phyloP scores from a whole-genome alignment of 2,888 invertebrate species.

The Lithosia quadra region DNA sequence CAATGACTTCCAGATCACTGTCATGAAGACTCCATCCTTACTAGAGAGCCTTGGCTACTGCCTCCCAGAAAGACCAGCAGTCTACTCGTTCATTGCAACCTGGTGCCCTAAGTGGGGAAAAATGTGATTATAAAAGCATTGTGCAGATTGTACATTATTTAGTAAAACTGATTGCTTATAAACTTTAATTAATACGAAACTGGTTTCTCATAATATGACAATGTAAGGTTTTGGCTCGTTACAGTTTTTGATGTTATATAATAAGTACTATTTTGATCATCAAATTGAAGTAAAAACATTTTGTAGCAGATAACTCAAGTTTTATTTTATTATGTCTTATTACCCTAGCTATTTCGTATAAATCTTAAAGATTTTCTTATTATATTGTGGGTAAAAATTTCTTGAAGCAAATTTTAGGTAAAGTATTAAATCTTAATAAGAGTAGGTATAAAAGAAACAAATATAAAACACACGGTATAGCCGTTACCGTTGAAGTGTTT shows the following conservation, averaged over 20 bases:
- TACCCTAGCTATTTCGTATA: neutral
- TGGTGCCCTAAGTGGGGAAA: conserved; percentile 80
- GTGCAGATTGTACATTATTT: neutral
- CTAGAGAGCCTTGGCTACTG: conserved; percentile 92
- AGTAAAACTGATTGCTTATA: neutral
- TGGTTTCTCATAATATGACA: neutral
- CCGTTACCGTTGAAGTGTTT: too few species aligned
- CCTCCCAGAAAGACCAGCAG: conserved; percentile 88
- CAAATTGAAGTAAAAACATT: neutral
- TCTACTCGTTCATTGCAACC: conserved; percentile 75
- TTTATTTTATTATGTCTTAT: neutral
- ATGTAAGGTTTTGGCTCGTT: neutral
- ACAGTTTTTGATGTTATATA: neutral
- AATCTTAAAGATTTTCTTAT: too few species aligned
- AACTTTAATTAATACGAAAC: neutral
- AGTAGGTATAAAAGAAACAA: too few species aligned
- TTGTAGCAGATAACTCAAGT: neutral
- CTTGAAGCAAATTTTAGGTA: too few species aligned
- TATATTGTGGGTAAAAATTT: too few species aligned
- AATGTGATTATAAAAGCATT: conserved; percentile 59
- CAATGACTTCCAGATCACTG: conserved; percentile 89
- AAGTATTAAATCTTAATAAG: too few species aligned
- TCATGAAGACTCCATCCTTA: conserved; percentile 88
- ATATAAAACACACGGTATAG: too few species aligned
- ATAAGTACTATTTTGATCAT: neutral